Conservation (phyloP, 2,888 invertebrate genomes). For the Azorinus chamasolen region DNA sequence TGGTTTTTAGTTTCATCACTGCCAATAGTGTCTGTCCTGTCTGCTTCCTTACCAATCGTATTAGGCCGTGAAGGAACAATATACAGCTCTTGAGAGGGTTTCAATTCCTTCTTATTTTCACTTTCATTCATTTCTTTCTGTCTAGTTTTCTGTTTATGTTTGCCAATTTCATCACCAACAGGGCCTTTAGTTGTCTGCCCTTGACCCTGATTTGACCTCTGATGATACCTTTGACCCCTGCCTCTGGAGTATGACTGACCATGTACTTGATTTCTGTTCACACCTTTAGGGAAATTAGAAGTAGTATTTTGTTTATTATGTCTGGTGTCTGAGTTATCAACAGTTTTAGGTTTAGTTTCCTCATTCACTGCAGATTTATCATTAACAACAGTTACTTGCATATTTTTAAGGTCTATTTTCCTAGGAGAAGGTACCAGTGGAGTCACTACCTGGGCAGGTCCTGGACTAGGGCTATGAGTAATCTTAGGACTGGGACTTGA, state of each 20-base stretch:
- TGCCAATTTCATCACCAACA: neutral
- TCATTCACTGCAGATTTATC: conserved; percentile 6
- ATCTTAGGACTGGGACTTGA: conserved; percentile 39
- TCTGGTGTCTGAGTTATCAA: no score
- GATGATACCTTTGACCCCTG: conserved; percentile 51
- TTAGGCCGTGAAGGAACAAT: conserved; percentile 62
- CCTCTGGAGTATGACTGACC: conserved; percentile 53
- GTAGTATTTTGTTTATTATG: no score
- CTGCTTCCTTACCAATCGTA: conserved; percentile 64
- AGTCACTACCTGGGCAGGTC: conserved; percentile 31
- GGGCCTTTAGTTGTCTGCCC: conserved; percentile 17
- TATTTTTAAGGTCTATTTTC: conserved; percentile 67
- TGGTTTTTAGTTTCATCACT: conserved; percentile 44
- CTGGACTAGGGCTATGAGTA: conserved; percentile 37
- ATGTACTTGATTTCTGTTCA: conserved; percentile 17
- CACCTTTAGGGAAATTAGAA: no score
- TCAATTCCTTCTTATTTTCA: conserved; percentile 19
- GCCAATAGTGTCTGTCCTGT: conserved; percentile 58
- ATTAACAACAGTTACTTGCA: conserved; percentile 76
- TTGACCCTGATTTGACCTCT: conserved; percentile 42
- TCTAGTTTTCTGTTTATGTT: conserved; percentile 5
- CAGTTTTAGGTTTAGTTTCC: no score
- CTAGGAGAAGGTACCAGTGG: conserved; percentile 44
- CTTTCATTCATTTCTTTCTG: conserved; percentile 10
- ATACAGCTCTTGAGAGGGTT: conserved; percentile 42